Percentiles rank a stretch among this genome's conserved stretches.
phyloP scores from a whole-genome alignment of 1,140 invertebrate genomes.

The Heliconius hermathena region DNA sequence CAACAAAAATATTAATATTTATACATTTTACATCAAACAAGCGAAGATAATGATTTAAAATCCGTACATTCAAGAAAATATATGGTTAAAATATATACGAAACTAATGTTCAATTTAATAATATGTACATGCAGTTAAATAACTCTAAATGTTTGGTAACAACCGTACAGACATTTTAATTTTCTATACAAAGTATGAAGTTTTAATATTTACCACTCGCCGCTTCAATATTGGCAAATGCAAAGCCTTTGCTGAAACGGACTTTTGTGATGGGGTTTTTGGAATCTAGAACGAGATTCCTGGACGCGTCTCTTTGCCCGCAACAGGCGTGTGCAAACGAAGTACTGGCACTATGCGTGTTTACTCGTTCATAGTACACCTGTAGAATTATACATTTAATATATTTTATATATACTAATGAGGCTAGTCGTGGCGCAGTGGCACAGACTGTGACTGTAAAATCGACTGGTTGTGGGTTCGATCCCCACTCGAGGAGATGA shows the following conservation, averaged over 20 bases:
- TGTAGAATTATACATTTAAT: slow-evolving; percentile 58
- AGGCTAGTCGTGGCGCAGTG: no score
- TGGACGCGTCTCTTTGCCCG: slow-evolving; percentile 91
- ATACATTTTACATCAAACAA: no score
- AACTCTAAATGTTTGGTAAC: no score
- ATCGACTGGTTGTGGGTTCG: no score
- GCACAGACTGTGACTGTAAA: no score
- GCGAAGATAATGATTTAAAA: no score
- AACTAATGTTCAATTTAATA: no score
- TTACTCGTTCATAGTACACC: slow-evolving; percentile 93
- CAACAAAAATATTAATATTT: not conserved
- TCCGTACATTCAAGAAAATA: no score
- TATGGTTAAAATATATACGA: no score
- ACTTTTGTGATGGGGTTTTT: slow-evolving; percentile 89
- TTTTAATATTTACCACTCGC: slow-evolving; percentile 81
- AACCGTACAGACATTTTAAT: not conserved
- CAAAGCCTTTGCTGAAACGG: slow-evolving; percentile 90
- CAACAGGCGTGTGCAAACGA: slow-evolving; percentile 91
- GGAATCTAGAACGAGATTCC: slow-evolving; percentile 85
- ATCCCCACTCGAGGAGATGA: no score
- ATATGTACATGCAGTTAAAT: no score
- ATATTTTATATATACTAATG: no score
- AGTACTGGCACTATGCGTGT: slow-evolving; percentile 89
- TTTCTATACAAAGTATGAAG: not conserved
- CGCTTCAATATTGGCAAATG: slow-evolving; percentile 90